These are phyloP conservation scores for Drosophila persimilis DNA, from an alignment of 1,140 invertebrate species.

Conservation along the genomic window DNA sequence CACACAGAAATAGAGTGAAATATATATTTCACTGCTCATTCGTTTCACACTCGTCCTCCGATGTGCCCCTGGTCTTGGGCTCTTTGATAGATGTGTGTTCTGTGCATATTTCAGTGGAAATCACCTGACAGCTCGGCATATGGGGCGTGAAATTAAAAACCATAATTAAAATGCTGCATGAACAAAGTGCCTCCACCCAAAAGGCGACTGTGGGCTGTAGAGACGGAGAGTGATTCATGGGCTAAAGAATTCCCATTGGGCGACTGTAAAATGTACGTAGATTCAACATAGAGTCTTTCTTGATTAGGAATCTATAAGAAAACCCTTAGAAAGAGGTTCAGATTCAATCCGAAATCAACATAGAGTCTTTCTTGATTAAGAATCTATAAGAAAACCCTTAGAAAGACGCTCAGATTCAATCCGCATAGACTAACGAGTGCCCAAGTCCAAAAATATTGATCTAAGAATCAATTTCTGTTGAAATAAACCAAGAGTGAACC, in stretches of 20 bases:
- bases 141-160: slow-evolving; percentile 71
- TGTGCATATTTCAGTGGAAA: slow-evolving; percentile 47
- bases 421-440: no score
- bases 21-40: slow-evolving; percentile 45
- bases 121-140: slow-evolving; percentile 67
- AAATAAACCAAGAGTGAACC: no score
- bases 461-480: no score
- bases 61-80: no score
- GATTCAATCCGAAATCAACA: no score
- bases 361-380: no score
- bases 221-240: slow-evolving; percentile 21
- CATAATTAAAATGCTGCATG: slow-evolving; percentile 61
- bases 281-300: not conserved
- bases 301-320: no score
- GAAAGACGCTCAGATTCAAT: no score
- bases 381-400: no score
- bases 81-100: slow-evolving; percentile 40
- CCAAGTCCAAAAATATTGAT: no score
- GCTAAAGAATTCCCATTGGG: slow-evolving; percentile 22
- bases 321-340: no score
- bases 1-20: slow-evolving; percentile 47
- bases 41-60: not conserved
- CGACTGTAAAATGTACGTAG: no score
- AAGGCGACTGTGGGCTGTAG: not conserved
- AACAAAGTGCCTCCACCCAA: slow-evolving; percentile 3